These are phyloP conservation scores for Bucorvus abyssinicus DNA, from an alignment of 2,797 vertebrate species.

Conservation along the genomic window DNA sequence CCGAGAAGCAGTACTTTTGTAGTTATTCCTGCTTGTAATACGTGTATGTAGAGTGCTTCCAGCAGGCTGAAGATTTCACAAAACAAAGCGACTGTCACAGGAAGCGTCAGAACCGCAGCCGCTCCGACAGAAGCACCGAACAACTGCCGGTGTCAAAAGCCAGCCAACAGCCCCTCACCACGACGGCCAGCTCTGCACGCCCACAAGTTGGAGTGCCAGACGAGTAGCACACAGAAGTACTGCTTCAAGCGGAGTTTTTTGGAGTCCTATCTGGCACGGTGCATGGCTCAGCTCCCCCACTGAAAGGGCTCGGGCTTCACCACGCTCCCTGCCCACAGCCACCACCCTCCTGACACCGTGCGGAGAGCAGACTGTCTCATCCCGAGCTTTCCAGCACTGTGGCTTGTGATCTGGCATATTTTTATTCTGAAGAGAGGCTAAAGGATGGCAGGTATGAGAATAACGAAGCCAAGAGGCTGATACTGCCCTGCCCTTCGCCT, in stretches of 20 bases:
- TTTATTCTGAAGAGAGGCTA: not conserved
- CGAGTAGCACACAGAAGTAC: rapidly evolving
- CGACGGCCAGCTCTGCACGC: not conserved
- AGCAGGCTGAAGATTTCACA: not conserved
- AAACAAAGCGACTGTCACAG: not conserved
- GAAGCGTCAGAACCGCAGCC: rapidly evolving
- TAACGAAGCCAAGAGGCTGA: not conserved
- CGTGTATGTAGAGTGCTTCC: not conserved
- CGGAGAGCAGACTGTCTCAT: not conserved
- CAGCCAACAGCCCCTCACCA: not conserved
- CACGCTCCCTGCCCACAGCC: not conserved
- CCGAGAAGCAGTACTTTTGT: rapidly evolving
- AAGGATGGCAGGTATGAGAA: not conserved
- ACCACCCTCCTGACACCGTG: rapidly evolving
- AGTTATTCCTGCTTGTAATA: not conserved
- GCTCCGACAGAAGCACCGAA: rapidly evolving
- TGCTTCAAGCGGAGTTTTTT: not conserved
- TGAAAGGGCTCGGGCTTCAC: not conserved
- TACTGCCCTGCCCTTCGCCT: not conserved
- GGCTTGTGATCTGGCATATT: not conserved
- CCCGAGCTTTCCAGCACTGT: rapidly evolving
- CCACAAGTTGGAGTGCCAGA: rapidly evolving
- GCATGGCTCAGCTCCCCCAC: rapidly evolving
- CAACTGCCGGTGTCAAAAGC: not conserved
- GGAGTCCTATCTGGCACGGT: not conserved